Percentiles rank a stretch among this genome's conserved stretches.
Evolutionary conservation across 2,888 invertebrate genomes (phyloP).

Genomic region (Anoncus sp.): DNA sequence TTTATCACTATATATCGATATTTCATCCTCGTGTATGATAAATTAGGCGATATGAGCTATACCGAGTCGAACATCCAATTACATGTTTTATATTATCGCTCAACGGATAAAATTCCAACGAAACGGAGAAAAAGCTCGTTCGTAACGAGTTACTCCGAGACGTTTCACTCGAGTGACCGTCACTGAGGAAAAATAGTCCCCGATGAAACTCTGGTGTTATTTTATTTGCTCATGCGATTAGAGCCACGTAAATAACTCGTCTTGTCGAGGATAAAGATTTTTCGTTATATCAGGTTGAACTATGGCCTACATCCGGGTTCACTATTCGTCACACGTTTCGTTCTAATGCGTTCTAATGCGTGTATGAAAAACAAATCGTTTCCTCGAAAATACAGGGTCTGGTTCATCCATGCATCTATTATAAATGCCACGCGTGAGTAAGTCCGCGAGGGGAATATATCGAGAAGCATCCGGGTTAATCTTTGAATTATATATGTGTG

Average conservation of each 20-base stretch:
- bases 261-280: neutral
- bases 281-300: neutral
- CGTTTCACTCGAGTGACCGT: neutral
- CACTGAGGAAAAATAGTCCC: no score
- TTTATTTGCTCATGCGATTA: neutral
- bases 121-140: neutral
- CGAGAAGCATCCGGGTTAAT: conserved; percentile 7
- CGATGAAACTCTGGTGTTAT: no score
- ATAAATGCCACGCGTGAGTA: conserved; percentile 10
- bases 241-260: neutral
- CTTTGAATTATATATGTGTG: conserved; percentile 43
- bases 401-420: neutral
- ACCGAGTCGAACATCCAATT: no score
- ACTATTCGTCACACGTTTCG: conserved; percentile 14
- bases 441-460: neutral
- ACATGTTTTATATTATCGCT: no score
- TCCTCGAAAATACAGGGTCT: neutral
- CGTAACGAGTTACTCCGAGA: neutral
- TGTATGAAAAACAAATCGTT: neutral
- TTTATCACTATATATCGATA: no score
- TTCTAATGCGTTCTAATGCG: neutral
- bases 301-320: neutral
- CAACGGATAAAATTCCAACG: no score
- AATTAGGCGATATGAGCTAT: no score
- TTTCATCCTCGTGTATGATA: no score